Base-by-base conservation (phyloP, 2,113 vertebrate genomes). In the Microcebus jonahi region DNA sequence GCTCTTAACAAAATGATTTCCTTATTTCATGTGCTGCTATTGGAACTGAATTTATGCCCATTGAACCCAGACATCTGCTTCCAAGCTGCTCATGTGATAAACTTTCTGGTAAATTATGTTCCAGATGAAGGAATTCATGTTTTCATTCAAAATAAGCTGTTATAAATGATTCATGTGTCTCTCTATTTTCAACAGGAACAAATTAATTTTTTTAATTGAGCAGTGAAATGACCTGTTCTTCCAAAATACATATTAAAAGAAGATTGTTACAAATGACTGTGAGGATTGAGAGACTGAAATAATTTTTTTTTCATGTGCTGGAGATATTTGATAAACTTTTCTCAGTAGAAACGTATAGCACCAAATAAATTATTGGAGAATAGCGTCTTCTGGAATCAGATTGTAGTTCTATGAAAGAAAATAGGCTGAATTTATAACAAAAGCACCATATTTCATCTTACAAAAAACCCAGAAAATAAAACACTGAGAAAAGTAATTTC, bases 201-300 rank as follows among this genome's bases (percentile, higher is more conserved):
- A 86, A 88, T 94, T 95, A 96, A 94, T 79, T 95, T 97, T 96
- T 96, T 97, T 94, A 96, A 95, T 70, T 79, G 87, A 97, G 42
- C 68, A 57, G 77, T 75, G 91, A 97, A 94, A 96, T 70, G 67
- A 95, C 94, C 89, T 91, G 50, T 96, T 97, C 90, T 94, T 96
- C 83, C 73, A 71, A 97, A 94, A 93, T 85, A 65, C 23, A 59
- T 89, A 55, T 94, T 90, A 86, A 90, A 89, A 90, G 34, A 88
- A 86, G 79, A 42, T 83, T 79, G 88, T 88, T 88, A 80, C 94
- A 93, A 90, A 95, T 94, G 71, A 76, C 77, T 48, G 1, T 53
- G 71, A 81, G 76, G 55, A 84, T 27, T 59, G n/a, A 68, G 45
- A 83, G 55, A 95, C 63, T 57, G n/a, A n/a, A 55, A 87, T 94